Conservation (phyloP, 2,113 vertebrate genomes). For the Tylochromis polylepis region DNA sequence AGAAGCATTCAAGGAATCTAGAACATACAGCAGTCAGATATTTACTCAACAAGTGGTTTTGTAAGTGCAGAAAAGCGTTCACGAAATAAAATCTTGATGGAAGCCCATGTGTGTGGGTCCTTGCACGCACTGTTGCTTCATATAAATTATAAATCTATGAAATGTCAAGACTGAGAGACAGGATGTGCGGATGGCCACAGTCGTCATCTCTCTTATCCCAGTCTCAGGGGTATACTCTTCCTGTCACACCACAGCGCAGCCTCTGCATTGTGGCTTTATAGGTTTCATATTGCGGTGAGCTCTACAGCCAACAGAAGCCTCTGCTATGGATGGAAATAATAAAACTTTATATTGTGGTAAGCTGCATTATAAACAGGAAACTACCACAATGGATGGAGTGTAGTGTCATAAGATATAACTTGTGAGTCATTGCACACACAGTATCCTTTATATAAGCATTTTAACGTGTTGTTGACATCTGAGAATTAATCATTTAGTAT, state of each 20-base stretch:
- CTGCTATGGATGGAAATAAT: slow-evolving; percentile 5
- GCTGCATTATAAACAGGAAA: background rate
- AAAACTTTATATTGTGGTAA: slow-evolving; percentile 17
- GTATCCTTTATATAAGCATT: background rate
- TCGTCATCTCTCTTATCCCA: background rate
- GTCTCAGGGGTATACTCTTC: background rate
- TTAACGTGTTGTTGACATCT: background rate
- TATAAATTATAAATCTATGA: slow-evolving; percentile 29
- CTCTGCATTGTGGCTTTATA: slow-evolving; percentile 1
- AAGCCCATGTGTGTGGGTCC: background rate
- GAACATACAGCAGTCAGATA: background rate
- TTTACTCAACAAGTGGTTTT: background rate
- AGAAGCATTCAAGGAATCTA: background rate
- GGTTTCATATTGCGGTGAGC: slow-evolving; percentile 3
- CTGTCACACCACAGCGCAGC: background rate
- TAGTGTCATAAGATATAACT: background rate
- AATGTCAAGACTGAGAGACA: slow-evolving; percentile 16
- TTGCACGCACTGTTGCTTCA: background rate
- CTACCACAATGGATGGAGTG: background rate
- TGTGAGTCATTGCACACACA: background rate
- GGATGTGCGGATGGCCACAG: background rate
- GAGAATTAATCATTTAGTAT: background rate
- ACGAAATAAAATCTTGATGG: background rate
- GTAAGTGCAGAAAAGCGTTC: background rate
- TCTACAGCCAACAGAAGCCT: background rate